phyloP scores from a whole-genome alignment of 2,888 invertebrate genomes.

The Ennomos erosarius region DNA sequence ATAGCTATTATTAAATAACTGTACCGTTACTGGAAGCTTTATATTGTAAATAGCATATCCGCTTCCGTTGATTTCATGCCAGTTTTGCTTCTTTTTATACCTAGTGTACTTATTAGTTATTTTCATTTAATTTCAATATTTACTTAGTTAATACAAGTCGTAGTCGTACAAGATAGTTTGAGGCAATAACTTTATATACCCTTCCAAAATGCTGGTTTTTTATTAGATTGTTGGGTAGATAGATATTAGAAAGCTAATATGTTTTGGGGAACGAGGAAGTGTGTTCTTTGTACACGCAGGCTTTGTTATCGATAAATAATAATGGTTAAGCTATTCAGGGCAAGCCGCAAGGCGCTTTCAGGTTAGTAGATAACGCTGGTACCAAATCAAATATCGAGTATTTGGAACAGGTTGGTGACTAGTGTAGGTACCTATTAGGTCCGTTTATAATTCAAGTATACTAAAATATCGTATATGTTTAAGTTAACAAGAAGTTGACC shows the following conservation, averaged over 20 bases:
- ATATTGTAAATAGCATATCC: too few species aligned
- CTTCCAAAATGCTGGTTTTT: not conserved
- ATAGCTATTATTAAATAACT: too few species aligned
- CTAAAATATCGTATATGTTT: not conserved
- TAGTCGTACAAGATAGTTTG: not conserved
- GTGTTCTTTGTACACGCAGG: slow-evolving; percentile 14
- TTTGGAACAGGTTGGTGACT: slow-evolving; percentile 19
- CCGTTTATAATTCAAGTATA: slow-evolving; percentile 43
- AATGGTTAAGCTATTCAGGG: slow-evolving; percentile 42
- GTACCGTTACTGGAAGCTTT: too few species aligned
- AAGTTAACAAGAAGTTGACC: too few species aligned
- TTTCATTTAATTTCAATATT: too few species aligned
- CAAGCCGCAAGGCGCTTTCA: slow-evolving; percentile 32
- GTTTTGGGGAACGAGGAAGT: slow-evolving; percentile 14
- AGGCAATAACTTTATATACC: not conserved
- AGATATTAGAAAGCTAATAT: too few species aligned
- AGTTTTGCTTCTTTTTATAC: too few species aligned
- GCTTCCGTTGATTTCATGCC: too few species aligned
- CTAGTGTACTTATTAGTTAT: too few species aligned
- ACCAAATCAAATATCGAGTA: slow-evolving; percentile 19
- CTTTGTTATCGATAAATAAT: slow-evolving; percentile 42
- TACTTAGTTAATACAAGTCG: too few species aligned
- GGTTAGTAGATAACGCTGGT: slow-evolving; percentile 41
- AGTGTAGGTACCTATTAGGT: slow-evolving; percentile 35
- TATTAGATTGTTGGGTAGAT: too few species aligned